Evolutionary conservation across 2,113 vertebrate genomes (phyloP), one percentile per base, ranked within the genome.

Genomic region (Sylvietta virens): DNA sequence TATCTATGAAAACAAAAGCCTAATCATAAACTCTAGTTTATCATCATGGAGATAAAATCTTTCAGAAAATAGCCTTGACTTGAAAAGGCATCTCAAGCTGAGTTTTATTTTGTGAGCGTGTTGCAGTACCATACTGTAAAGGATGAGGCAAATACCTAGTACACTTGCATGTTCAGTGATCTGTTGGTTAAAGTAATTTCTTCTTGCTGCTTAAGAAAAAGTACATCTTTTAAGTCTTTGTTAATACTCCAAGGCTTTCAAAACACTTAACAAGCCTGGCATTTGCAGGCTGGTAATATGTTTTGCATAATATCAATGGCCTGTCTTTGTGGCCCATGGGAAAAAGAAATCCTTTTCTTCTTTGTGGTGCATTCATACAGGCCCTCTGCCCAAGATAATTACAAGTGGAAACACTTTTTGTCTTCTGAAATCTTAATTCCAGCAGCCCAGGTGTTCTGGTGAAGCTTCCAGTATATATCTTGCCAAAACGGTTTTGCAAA

Each of bases 251-350:
- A 47, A 42, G 66, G 62, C 67, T 87, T 84, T 93, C 82, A 73
- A 72, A 88, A 69, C 76, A 51, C 31, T 86, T 93, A 78, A 66
- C 48, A 82, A 90, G 48, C 60, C 82, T 88, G 61, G 42, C 54
- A 40, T 86, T 93, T 96, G 82, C 69, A 81, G 65, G 23, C 81
- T 86, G 44, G 60, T 65, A 40, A 50, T 56, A 23, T 40, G 37
- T 81, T 96, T 97, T 94, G 77, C 77, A 88, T 88, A 85, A 39
- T 96, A 88, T 73, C 92, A 87, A 39, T 92, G 91, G 83, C 66
- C 70, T 83, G 44, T 61, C 83, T 92, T 93, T 93, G 79, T 90
- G 56, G 80, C 66, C 56, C 74, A 86, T 78, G 79, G 71, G 90
- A 91, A 81, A 92, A 90, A 94, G 48, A 87, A 81, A 70, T 60